phyloP scores from a whole-genome alignment of 2,797 vertebrate species.

The Syncerus caffer region DNA sequence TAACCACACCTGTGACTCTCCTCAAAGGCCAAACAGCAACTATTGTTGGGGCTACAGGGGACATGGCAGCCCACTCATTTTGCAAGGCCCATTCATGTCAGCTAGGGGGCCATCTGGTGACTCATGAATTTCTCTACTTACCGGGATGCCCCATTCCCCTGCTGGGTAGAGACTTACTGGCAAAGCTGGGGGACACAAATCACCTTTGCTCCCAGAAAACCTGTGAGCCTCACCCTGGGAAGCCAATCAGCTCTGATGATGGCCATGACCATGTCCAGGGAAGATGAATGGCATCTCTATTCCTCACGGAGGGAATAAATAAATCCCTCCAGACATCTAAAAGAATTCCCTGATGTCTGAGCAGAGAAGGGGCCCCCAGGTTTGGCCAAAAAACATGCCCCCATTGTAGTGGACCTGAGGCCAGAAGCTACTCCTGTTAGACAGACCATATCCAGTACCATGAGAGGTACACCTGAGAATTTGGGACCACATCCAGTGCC shows the following conservation, averaged over 20 bases:
- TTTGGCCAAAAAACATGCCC: not conserved
- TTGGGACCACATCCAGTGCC: not conserved
- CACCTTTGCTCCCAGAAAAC: not conserved
- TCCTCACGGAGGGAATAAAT: not conserved
- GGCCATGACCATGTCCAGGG: not conserved
- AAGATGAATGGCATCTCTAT: not conserved
- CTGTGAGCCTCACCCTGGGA: not conserved
- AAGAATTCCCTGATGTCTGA: not conserved
- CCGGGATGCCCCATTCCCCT: accelerated
- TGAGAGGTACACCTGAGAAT: not conserved
- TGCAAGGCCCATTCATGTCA: not conserved
- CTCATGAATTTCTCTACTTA: not conserved
- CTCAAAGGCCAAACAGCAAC: not conserved
- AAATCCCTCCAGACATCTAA: not conserved
- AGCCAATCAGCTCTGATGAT: not conserved
- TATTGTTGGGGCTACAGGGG: not conserved
- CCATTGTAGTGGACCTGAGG: not conserved
- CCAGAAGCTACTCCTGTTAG: not conserved
- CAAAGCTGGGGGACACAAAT: not conserved
- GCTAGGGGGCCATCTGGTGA: not conserved
- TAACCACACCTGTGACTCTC: not conserved
- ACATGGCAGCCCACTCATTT: not conserved
- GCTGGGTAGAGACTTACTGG: not conserved
- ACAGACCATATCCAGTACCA: not conserved
- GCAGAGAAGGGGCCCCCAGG: not conserved